Evolutionary conservation across 2,797 vertebrate species (phyloP).

Genomic region (Bradypus variegatus): DNA sequence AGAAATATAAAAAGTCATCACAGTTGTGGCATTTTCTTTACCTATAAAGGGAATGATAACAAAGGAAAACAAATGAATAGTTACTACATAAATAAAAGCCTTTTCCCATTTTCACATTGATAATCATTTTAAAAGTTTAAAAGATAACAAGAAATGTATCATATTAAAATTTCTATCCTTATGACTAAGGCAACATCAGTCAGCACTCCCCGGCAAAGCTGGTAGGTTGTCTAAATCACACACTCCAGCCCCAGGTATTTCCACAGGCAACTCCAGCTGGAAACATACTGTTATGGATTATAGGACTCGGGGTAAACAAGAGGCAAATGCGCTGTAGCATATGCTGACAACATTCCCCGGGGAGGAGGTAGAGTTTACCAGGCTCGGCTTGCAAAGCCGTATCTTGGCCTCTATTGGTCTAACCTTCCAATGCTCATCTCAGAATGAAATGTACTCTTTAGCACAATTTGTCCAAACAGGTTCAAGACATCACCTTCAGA

Average conservation of each 20-base stretch:
- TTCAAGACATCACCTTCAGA: neutral
- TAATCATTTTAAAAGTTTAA: neutral
- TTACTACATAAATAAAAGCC: neutral
- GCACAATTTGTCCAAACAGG: neutral
- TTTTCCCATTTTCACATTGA: neutral
- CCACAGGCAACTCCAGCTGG: neutral
- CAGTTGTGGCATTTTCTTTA: neutral
- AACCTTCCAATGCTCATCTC: neutral
- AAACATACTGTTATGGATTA: fast-evolving
- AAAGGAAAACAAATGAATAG: neutral
- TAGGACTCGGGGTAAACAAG: fast-evolving
- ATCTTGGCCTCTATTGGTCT: neutral
- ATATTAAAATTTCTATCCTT: too few species aligned
- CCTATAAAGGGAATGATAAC: too few species aligned
- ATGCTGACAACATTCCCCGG: fast-evolving
- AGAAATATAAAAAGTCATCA: neutral
- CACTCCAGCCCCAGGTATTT: too few species aligned
- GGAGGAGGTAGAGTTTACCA: fast-evolving
- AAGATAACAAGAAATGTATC: neutral
- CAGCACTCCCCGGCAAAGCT: neutral
- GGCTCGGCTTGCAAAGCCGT: neutral
- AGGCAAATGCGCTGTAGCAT: neutral
- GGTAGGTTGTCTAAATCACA: neutral
- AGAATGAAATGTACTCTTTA: neutral
- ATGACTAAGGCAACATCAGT: neutral